Evolutionary conservation across 1,140 invertebrate genomes (phyloP).

Genomic region (Orussus abietinus): DNA sequence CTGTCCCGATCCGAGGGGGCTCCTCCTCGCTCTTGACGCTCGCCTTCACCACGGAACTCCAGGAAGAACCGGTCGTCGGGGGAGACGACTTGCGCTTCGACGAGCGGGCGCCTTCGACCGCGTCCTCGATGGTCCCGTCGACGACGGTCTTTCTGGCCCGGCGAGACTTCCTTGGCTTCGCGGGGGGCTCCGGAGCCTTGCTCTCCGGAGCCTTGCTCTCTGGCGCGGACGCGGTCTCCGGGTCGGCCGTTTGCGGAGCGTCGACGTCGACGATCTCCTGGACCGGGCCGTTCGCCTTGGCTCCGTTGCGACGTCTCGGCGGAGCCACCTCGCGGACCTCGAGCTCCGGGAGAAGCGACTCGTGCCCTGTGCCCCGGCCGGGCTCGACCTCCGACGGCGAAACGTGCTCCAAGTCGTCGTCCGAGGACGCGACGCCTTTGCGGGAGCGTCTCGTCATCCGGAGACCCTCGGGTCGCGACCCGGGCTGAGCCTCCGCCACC

Average conservation of each 20-base stretch:
- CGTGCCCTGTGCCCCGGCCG: neutral
- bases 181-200: conserved; percentile 26
- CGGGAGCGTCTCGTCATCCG: conserved; percentile 8
- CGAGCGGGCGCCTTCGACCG: conserved; percentile 15
- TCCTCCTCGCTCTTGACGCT: too few species aligned
- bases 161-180: neutral
- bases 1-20: conserved; percentile 15
- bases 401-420: conserved; percentile 44
- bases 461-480: too few species aligned
- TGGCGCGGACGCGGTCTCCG: conserved; percentile 15
- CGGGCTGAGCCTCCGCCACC: conserved; percentile 15
- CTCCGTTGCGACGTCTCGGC: conserved; percentile 11
- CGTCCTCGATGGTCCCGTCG: conserved; percentile 19
- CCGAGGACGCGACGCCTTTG: conserved; percentile 24
- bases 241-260: conserved; percentile 34
- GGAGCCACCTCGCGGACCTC: too few species aligned
- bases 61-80: conserved; percentile 16
- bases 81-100: neutral
- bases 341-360: too few species aligned
- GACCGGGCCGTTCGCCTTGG: neutral
- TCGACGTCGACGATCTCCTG: conserved; percentile 47
- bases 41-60: conserved; percentile 34
- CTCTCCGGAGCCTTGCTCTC: conserved; percentile 33
- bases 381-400: conserved; percentile 26
- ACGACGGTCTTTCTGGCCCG: neutral